Evolutionary conservation across 2,888 invertebrate genomes (phyloP).

Genomic region (Hirtodrosophila duncani): DNA sequence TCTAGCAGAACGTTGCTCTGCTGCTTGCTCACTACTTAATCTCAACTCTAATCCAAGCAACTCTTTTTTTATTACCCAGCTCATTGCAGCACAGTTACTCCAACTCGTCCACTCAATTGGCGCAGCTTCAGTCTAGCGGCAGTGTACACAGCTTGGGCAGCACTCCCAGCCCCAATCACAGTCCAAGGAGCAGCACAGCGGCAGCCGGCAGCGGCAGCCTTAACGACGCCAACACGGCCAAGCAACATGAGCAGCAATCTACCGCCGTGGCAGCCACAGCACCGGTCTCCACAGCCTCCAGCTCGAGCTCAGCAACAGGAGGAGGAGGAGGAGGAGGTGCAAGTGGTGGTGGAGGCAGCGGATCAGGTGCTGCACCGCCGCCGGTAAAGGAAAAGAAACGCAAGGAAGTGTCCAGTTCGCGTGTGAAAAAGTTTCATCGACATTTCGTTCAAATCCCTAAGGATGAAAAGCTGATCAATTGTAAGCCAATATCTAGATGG

Average conservation of each 20-base stretch:
- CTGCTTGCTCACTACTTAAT: background rate
- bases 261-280: constrained; percentile 49
- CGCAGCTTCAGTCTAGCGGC: constrained; percentile 54
- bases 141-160: constrained; percentile 69
- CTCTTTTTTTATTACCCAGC: constrained; percentile 16
- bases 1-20: background rate
- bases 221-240: constrained; percentile 60
- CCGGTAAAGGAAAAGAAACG: constrained; percentile 74
- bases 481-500: constrained; percentile 79
- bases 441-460: constrained; percentile 91
- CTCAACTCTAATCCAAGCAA: background rate
- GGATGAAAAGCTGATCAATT: constrained; percentile 91
- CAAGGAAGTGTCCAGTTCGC: constrained; percentile 79
- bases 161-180: constrained; percentile 34
- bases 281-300: constrained; percentile 28
- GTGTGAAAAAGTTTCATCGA: constrained; percentile 93
- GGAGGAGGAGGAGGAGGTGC: constrained; percentile 1
- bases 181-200: constrained; percentile 42
- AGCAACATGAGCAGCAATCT: constrained; percentile 53
- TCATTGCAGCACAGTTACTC: constrained; percentile 54
- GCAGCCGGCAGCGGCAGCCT: constrained; percentile 36
- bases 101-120: constrained; percentile 52
- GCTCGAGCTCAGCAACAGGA: constrained; percentile 24
- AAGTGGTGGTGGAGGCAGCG: background rate
- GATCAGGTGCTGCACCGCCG: constrained; percentile 22